Evolutionary conservation across 23 tunicate species (phyloP), one percentile per base, ranked within the genome.

Genomic region (Halocynthia aurantium): DNA sequence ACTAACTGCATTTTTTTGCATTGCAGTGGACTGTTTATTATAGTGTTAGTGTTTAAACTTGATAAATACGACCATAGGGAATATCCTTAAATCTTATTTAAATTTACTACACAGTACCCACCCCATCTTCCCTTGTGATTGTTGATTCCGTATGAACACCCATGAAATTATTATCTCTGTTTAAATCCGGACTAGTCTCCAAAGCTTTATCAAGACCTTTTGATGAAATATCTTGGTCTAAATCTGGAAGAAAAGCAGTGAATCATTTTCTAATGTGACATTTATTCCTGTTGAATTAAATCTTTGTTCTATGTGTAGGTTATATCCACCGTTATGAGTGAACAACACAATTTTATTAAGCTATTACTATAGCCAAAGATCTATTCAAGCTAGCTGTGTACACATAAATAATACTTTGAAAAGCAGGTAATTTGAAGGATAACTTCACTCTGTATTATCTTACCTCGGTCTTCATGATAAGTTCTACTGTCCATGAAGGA

Each of bases 391-490:
- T 31, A 31, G 44, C 44, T 31, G 44, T n/a, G n/a, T n/a, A n/a
- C n/a, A n/a, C n/a, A n/a, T n/a, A n/a, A 31, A 31, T 31, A 31
- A 31, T 31, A 31, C 44, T 60, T 15, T 4, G 2, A 4, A 15
- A 60, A 18, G 4, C 64, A 0, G 18, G 64, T 60, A 60, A 31
- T 31, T 31, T 31, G 44, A 31, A 31, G 44, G 44, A 31, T 60
- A 18, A 60, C 17, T 15, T n/a, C 2, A 60, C 17, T n/a, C 64
- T n/a, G 18, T 60, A 68, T 11, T 2, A 68, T 18, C 19, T 2
- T 71, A 74, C 78, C 78, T 54, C 78, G 17, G 31, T 74, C 78
- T n/a, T 74, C 78, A 15, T 15, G 78, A 74, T 52, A 74, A 74
- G 19, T 54, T 5, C 22, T 62, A 56, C 78, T 74, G 78, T 74